These are phyloP conservation scores for Philhelius pedissequus DNA, from an alignment of 2,888 invertebrate genomes.

Conservation along the genomic window DNA sequence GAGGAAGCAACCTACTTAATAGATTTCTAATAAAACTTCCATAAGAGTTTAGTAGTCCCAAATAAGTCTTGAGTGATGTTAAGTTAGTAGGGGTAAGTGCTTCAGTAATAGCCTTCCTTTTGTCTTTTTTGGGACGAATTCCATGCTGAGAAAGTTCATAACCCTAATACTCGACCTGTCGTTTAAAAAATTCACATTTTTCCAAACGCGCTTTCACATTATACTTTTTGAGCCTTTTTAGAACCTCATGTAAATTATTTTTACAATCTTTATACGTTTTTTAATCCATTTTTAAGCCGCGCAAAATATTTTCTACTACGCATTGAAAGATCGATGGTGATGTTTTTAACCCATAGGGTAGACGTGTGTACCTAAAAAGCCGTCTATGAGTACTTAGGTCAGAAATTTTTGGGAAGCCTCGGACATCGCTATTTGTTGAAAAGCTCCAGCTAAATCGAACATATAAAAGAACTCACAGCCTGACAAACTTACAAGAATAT, in stretches of 20 bases:
- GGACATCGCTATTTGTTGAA: not conserved
- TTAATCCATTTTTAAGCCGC: not conserved
- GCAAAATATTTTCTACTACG: not conserved
- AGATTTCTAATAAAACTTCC: too few relatives aligned
- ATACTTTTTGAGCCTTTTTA: not conserved
- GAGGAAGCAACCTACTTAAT: too few relatives aligned
- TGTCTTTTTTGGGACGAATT: conserved; percentile 37
- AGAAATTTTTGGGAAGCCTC: not conserved
- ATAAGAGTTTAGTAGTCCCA: too few relatives aligned
- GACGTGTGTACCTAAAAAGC: conserved; percentile 22
- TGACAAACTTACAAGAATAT: conserved; percentile 30
- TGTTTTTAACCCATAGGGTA: conserved; percentile 67
- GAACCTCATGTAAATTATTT: conserved; percentile 15
- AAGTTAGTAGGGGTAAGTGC: conserved; percentile 47
- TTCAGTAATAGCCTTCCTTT: conserved; percentile 40
- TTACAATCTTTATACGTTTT: conserved; percentile 10
- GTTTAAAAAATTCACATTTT: conserved; percentile 54
- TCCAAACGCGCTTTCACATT: not conserved
- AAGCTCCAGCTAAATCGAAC: not conserved
- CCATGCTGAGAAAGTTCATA: conserved; percentile 19
- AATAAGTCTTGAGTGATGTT: conserved; percentile 22
- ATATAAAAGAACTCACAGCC: not conserved
- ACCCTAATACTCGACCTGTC: conserved; percentile 40
- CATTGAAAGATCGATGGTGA: conserved; percentile 46
- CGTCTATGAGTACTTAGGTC: not conserved